Percentiles rank a stretch among this genome's conserved stretches.
Evolutionary conservation across 2,797 vertebrate genomes (phyloP).

Genomic region (Linurgus olivaceus): DNA sequence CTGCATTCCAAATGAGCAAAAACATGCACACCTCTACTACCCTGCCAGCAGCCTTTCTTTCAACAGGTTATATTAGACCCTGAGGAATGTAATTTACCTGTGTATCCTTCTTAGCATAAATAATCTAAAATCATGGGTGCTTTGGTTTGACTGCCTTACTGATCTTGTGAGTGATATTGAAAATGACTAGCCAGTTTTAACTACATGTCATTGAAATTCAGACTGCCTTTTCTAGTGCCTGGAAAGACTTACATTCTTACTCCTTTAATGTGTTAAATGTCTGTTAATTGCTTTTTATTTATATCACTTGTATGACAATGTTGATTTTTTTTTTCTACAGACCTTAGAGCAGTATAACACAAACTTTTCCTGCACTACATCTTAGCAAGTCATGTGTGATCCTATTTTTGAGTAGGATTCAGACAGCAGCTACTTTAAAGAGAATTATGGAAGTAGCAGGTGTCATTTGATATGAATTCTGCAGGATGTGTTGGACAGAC

Average conservation of each 20-base stretch:
- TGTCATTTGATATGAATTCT: not conserved
- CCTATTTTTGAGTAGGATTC: not conserved
- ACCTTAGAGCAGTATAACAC: not conserved
- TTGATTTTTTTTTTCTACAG: not conserved
- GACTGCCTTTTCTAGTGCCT: conserved; percentile 33
- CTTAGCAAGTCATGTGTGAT: not conserved
- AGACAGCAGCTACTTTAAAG: not conserved
- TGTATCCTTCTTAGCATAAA: not conserved
- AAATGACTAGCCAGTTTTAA: not conserved
- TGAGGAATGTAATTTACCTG: conserved; percentile 5
- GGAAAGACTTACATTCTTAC: not conserved
- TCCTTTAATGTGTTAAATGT: not conserved
- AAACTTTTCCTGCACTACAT: not conserved
- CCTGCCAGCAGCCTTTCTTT: not conserved
- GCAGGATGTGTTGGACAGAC: not conserved
- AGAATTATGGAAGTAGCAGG: not conserved
- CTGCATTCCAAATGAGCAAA: not conserved
- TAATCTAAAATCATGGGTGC: conserved; percentile 8
- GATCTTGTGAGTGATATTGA: not conserved
- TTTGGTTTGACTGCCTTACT: conserved; percentile 44
- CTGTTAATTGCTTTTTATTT: not conserved
- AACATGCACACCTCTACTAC: not conserved
- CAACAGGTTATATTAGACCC: not conserved
- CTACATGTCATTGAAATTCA: not conserved
- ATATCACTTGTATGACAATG: not conserved